phyloP scores from a whole-genome alignment of 1,140 invertebrate genomes.

The Papilio machaon region DNA sequence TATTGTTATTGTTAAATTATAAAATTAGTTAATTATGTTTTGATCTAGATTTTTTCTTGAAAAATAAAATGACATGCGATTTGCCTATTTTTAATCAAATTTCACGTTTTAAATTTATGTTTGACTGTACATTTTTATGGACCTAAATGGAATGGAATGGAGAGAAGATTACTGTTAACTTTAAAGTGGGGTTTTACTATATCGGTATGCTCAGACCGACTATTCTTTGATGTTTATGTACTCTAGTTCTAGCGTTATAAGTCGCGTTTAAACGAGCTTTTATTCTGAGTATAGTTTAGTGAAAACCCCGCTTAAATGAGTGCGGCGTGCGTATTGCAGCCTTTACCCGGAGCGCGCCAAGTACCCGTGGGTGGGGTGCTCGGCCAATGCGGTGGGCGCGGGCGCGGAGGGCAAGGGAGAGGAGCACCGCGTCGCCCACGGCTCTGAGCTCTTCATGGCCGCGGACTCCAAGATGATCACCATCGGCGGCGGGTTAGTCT shows the following conservation, averaged over 20 bases:
- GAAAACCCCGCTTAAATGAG: background rate
- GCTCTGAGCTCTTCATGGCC: conserved; percentile 97
- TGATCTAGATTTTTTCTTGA: background rate
- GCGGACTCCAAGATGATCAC: conserved; percentile 97
- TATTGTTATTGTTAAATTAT: background rate
- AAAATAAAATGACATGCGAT: conserved; percentile 2
- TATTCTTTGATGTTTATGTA: background rate
- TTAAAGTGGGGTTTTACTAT: background rate
- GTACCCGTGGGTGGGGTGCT: conserved; percentile 94
- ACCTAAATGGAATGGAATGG: background rate
- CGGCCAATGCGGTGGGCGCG: conserved; percentile 74
- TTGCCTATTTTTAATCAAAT: no score
- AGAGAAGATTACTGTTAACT: background rate
- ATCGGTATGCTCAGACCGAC: background rate
- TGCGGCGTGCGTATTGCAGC: conserved; percentile 58
- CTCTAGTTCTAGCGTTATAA: no score
- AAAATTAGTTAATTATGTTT: background rate
- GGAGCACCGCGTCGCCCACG: conserved; percentile 86
- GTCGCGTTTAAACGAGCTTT: background rate
- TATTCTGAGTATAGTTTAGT: background rate
- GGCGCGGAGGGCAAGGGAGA: conserved; percentile 83
- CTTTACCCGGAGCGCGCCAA: conserved; percentile 93
- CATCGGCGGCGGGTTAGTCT: conserved; percentile 83
- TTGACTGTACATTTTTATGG: no score
- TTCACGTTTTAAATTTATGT: no score